phyloP scores from a whole-genome alignment of 2,888 invertebrate genomes.

The Psylliodes chrysocephalus region DNA sequence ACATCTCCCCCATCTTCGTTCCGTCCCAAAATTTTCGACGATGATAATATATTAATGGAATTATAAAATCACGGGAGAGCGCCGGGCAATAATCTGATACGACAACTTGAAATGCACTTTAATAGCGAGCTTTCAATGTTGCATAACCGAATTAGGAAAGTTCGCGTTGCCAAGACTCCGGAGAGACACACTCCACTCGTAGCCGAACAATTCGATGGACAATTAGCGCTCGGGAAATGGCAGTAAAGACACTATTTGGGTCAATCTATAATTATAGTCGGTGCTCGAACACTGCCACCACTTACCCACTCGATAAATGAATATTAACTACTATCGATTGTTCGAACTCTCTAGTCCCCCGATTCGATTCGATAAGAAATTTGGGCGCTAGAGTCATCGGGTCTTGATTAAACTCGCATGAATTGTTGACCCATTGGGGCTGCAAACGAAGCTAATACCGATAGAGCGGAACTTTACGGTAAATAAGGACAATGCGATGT shows the following conservation, averaged over 20 bases:
- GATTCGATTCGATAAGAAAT: slow-evolving; percentile 6
- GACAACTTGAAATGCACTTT: slow-evolving; percentile 42
- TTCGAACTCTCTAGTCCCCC: neutral
- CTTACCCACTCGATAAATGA: slow-evolving; percentile 47
- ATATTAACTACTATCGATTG: slow-evolving; percentile 41
- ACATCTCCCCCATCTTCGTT: neutral
- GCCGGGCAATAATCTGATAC: slow-evolving; percentile 35
- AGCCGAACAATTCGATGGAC: slow-evolving; percentile 46
- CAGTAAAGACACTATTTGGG: slow-evolving; percentile 42
- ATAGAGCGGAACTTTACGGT: too few relatives aligned
- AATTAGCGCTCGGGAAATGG: slow-evolving; percentile 50
- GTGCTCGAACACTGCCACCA: slow-evolving; percentile 46
- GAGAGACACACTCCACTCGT: slow-evolving; percentile 28
- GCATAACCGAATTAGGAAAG: slow-evolving; percentile 48
- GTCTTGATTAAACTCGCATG: neutral
- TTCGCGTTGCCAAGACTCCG: slow-evolving; percentile 37
- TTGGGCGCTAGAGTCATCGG: slow-evolving; percentile 3
- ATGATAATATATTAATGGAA: slow-evolving; percentile 37
- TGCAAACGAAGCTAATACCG: too few relatives aligned
- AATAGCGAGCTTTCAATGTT: slow-evolving; percentile 41
- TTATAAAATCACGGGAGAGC: slow-evolving; percentile 39
- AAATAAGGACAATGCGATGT: neutral
- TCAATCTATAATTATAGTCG: slow-evolving; percentile 49
- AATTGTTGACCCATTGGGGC: neutral
- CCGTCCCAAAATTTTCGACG: slow-evolving; percentile 14